Evolutionary conservation across 2,888 invertebrate genomes (phyloP).

Genomic region (Melanostoma mellinum): DNA sequence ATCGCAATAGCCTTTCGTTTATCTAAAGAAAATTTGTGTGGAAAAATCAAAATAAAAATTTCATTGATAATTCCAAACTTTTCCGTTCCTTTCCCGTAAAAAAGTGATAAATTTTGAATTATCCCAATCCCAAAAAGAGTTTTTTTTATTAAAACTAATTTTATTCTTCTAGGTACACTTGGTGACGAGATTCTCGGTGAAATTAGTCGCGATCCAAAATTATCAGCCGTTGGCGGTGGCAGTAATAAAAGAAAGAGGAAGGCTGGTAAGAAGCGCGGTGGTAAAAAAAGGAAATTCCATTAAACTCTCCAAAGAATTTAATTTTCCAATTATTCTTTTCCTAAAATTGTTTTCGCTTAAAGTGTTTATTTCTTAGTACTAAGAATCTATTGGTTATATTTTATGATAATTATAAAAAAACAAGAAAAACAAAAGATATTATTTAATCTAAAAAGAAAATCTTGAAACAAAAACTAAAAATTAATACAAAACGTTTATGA

Average conservation of each 20-base stretch:
- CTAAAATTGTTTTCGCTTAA: constrained; percentile 17
- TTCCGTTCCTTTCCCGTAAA: no score
- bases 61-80: no score
- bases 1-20: no score
- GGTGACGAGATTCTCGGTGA: constrained; percentile 91
- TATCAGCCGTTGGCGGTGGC: constrained; percentile 81
- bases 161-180: constrained; percentile 82
- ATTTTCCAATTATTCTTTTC: constrained; percentile 19
- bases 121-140: not conserved
- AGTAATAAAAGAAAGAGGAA: constrained; percentile 81
- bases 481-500: constrained; percentile 35
- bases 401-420: constrained; percentile 32
- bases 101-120: not conserved
- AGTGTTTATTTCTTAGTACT: constrained; percentile 15
- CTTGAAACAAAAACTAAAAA: constrained; percentile 30
- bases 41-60: no score
- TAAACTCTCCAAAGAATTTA: constrained; percentile 74
- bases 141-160: constrained; percentile 11
- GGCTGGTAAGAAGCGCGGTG: constrained; percentile 81
- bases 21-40: no score
- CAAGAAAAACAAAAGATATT: constrained; percentile 25
- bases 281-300: constrained; percentile 83
- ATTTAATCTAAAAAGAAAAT: constrained; percentile 34
- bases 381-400: constrained; percentile 31
- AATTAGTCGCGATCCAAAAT: constrained; percentile 79